These are phyloP conservation scores for Nyctereutes procyonoides DNA, from an alignment of 2,113 vertebrate genomes.

Conservation along the genomic window DNA sequence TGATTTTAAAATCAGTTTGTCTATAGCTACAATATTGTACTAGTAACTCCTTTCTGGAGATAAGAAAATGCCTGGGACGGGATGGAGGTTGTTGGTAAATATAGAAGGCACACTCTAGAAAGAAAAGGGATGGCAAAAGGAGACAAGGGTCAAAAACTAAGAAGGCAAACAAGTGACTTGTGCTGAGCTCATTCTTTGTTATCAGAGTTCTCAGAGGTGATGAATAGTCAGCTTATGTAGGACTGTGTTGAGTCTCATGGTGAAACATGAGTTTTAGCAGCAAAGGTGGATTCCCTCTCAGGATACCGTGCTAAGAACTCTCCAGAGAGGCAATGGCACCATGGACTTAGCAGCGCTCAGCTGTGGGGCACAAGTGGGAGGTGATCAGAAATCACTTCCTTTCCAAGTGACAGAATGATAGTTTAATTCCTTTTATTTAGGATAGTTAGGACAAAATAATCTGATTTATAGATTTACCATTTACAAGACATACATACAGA, in stretches of 20 bases:
- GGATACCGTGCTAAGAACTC: neutral
- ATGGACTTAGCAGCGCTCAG: neutral
- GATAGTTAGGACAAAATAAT: neutral
- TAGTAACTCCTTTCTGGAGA: neutral
- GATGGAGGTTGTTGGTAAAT: neutral
- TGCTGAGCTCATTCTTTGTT: neutral
- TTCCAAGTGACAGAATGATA: neutral
- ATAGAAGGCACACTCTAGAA: neutral
- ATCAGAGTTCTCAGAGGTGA: neutral
- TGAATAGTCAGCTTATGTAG: neutral
- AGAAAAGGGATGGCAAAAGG: neutral
- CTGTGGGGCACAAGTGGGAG: neutral
- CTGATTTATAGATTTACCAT: neutral
- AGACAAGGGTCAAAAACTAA: neutral
- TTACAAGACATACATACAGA: neutral
- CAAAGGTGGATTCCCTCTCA: neutral
- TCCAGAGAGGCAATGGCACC: neutral
- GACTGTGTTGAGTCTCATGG: neutral
- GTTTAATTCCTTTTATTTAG: neutral
- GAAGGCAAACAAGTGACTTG: neutral
- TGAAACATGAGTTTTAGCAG: neutral
- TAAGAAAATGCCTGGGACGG: neutral
- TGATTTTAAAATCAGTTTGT: constrained; percentile 7
- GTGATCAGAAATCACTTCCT: neutral
- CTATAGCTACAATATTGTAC: neutral